phyloP scores from a whole-genome alignment of 2,113 vertebrate genomes.

The Thamnophis sirtalis region DNA sequence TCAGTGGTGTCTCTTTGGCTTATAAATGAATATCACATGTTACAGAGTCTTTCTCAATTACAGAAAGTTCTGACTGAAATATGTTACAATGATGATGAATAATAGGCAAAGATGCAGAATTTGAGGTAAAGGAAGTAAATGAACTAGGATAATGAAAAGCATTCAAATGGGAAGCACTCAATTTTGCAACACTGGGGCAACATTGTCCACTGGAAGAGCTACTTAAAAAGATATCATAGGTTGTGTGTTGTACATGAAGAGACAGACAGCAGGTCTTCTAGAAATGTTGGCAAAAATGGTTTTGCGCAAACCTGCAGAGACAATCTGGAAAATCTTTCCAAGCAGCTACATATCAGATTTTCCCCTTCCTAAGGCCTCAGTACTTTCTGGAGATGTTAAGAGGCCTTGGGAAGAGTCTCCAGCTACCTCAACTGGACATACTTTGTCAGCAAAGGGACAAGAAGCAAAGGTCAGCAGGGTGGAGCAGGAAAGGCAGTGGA shows the following conservation, averaged over 20 bases:
- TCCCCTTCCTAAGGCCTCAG: neutral
- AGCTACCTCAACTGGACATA: neutral
- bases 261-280: neutral
- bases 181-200: neutral
- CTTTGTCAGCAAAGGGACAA: neutral
- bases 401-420: neutral
- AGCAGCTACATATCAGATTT: neutral
- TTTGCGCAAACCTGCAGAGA: neutral
- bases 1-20: neutral
- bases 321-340: neutral
- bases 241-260: neutral
- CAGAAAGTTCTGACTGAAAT: constrained; percentile 2
- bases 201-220: neutral
- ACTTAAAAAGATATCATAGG: neutral
- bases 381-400: neutral
- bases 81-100: neutral
- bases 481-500: neutral
- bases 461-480: neutral
- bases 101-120: neutral
- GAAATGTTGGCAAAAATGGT: neutral
- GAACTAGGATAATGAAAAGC: neutral
- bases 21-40: neutral
- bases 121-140: neutral
- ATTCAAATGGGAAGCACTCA: neutral
- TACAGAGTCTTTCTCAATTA: constrained; percentile 24